Percentiles rank a stretch among this genome's conserved stretches.
Evolutionary conservation across 2,797 vertebrate species (phyloP).

Genomic region (Dermochelys coriacea): DNA sequence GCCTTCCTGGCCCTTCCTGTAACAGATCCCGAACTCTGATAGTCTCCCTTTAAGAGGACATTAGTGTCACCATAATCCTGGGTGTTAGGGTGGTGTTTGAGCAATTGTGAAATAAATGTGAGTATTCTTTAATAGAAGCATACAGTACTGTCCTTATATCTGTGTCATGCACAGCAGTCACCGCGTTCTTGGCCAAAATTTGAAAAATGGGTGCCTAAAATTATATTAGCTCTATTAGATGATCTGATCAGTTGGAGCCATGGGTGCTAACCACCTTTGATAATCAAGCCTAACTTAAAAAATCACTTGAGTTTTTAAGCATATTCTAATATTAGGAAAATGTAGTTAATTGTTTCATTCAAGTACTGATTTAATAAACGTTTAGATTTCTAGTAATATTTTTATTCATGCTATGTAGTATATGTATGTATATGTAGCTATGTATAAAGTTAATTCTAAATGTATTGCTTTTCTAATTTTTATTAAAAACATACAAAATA

Average conservation of each 20-base stretch:
- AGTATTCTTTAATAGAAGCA: not conserved
- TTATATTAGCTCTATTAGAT: not conserved
- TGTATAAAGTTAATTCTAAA: not conserved
- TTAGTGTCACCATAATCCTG: not conserved
- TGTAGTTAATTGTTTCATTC: not conserved
- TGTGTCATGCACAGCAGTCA: not conserved
- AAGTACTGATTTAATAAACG: not conserved
- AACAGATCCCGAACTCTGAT: not conserved
- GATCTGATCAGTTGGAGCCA: not conserved
- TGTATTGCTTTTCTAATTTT: not conserved
- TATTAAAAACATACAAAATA: not conserved
- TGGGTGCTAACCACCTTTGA: not conserved
- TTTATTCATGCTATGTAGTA: not conserved
- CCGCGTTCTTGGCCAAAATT: not conserved
- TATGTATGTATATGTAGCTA: too few relatives aligned
- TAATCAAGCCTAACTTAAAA: not conserved
- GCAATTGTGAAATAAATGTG: not conserved
- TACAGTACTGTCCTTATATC: not conserved
- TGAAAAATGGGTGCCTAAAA: not conserved
- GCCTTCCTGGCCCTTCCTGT: not conserved
- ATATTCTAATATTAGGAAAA: constrained; percentile 1
- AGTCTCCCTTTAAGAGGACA: not conserved
- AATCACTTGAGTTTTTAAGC: not conserved
- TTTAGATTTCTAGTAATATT: not conserved
- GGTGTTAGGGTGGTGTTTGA: not conserved